phyloP scores from a whole-genome alignment of 2,797 vertebrate genomes.

The Anguilla megastoma region DNA sequence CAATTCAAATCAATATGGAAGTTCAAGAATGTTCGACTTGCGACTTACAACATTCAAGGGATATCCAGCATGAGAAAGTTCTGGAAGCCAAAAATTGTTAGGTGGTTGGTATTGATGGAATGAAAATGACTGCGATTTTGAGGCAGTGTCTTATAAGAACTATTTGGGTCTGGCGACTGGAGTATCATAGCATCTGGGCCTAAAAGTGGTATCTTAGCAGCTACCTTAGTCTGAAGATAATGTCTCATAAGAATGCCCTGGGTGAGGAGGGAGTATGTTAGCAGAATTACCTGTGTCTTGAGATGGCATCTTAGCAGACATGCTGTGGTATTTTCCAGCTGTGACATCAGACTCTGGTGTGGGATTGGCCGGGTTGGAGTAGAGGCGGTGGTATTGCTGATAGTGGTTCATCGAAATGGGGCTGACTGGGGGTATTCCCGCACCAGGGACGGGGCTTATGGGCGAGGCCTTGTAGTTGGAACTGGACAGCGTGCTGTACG shows the following conservation, averaged over 20 bases:
- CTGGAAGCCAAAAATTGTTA: not conserved
- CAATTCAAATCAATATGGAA: no score
- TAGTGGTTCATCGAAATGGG: conserved; percentile 21
- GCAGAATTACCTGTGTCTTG: conserved; percentile 58
- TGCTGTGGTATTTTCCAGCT: conserved; percentile 30
- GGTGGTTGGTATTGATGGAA: not conserved
- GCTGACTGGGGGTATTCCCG: not conserved
- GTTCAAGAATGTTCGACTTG: no score
- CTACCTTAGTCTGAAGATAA: not conserved
- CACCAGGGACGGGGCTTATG: conserved; percentile 46
- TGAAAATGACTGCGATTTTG: not conserved
- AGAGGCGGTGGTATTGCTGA: conserved; percentile 50
- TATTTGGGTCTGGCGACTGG: not conserved
- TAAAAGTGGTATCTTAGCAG: not conserved
- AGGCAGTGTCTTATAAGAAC: not conserved
- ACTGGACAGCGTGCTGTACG: conserved; percentile 36
- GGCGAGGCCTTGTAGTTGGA: conserved; percentile 1
- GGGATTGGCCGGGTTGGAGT: conserved; percentile 58
- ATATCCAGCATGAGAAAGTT: not conserved
- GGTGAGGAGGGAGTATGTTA: not conserved
- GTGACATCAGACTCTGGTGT: conserved; percentile 39
- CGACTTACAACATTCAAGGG: not conserved
- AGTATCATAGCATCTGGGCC: not conserved
- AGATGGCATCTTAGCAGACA: conserved; percentile 37
- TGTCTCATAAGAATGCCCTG: not conserved